phyloP scores from a whole-genome alignment of 2,888 invertebrate species.

The Leptopilina syphax region DNA sequence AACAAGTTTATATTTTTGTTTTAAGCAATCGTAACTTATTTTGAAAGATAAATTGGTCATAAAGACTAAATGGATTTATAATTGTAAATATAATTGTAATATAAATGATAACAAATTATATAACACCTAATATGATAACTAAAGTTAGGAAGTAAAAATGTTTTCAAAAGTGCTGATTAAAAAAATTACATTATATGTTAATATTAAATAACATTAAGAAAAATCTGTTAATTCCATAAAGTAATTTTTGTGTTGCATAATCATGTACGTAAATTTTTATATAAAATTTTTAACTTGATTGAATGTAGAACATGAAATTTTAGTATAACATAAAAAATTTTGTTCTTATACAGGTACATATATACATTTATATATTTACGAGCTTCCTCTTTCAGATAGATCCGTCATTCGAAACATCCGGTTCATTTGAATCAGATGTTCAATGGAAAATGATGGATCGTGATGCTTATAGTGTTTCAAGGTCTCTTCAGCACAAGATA shows the following conservation, averaged over 20 bases:
- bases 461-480: slow-evolving; percentile 67
- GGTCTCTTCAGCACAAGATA: slow-evolving; percentile 61
- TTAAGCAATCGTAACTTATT: no score
- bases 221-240: no score
- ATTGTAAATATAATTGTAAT: no score
- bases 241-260: not conserved
- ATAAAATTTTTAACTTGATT: not conserved
- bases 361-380: slow-evolving; percentile 38
- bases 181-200: no score
- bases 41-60: no score
- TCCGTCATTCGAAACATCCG: slow-evolving; percentile 56
- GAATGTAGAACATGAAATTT: not conserved
- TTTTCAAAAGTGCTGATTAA: no score
- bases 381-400: slow-evolving; percentile 65
- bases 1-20: no score
- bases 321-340: not conserved
- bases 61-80: no score
- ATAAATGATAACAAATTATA: no score
- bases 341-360: slow-evolving; percentile 33
- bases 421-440: slow-evolving; percentile 64
- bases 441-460: slow-evolving; percentile 65
- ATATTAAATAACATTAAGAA: no score
- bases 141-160: no score
- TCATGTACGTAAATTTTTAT: not conserved
- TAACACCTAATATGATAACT: no score